phyloP scores from a whole-genome alignment of 2,113 vertebrate genomes.

The Pomatostomus ruficeps region DNA sequence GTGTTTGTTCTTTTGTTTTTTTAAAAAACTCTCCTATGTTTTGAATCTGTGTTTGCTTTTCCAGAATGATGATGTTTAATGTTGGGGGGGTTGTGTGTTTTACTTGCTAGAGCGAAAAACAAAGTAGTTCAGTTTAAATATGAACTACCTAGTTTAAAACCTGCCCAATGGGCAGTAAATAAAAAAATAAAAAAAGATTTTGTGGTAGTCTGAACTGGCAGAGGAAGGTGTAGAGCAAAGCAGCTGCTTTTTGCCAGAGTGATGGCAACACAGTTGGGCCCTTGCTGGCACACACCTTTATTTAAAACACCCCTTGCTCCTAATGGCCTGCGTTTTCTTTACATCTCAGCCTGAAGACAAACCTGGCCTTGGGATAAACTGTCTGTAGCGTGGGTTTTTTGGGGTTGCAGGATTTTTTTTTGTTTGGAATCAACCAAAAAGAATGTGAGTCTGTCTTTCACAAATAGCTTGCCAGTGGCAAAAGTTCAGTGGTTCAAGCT shows the following conservation, averaged over 20 bases:
- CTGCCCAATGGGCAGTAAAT: background rate
- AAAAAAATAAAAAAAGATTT: background rate
- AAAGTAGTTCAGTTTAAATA: background rate
- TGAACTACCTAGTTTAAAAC: background rate
- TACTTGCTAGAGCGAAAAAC: background rate
- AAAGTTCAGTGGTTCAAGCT: background rate
- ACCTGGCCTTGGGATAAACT: background rate
- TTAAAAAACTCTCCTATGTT: background rate
- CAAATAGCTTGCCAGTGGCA: constrained; percentile 11
- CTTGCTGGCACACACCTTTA: background rate
- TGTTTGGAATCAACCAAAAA: background rate
- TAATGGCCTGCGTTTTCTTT: background rate
- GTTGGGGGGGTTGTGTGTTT: background rate
- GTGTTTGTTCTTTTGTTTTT: background rate
- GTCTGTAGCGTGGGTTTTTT: background rate
- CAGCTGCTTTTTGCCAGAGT: rapidly evolving
- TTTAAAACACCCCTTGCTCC: background rate
- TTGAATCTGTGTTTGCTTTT: background rate
- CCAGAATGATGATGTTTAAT: background rate
- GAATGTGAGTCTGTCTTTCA: constrained; percentile 20
- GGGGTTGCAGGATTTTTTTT: background rate
- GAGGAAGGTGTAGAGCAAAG: background rate
- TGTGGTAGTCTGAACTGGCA: background rate
- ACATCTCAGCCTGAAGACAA: background rate
- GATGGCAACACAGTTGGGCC: background rate